Conservation (phyloP, 2,888 invertebrate species). For the Acanthosepion esculentum region DNA sequence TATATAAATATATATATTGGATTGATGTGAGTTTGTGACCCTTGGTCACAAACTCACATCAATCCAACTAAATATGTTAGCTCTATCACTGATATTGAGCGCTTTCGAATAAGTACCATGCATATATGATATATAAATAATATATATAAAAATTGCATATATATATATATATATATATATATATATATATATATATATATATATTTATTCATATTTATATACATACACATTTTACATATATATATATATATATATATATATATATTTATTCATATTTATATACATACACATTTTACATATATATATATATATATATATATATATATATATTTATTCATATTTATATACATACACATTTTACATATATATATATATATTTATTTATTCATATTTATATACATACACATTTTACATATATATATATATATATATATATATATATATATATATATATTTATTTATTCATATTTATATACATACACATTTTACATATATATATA, state of each 20-base stretch:
- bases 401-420: neutral
- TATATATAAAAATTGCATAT: neutral
- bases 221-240: no score
- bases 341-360: neutral
- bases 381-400: neutral
- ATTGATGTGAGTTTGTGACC: no score
- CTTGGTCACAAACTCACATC: no score
- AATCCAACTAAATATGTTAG: no score
- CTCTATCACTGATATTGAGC: no score
- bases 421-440: no score
- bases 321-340: neutral
- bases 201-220: conserved; percentile 14
- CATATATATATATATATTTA: neutral
- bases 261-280: neutral
- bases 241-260: neutral
- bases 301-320: conserved; percentile 13
- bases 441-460: no score
- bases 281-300: neutral
- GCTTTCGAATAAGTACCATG: no score
- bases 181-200: neutral
- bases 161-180: neutral
- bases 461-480: no score
- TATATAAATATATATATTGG: no score
- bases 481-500: no score
- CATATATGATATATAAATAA: no score